These are phyloP conservation scores for Rissa tridactyla DNA, from an alignment of 2,113 vertebrate species.

Conservation along the genomic window DNA sequence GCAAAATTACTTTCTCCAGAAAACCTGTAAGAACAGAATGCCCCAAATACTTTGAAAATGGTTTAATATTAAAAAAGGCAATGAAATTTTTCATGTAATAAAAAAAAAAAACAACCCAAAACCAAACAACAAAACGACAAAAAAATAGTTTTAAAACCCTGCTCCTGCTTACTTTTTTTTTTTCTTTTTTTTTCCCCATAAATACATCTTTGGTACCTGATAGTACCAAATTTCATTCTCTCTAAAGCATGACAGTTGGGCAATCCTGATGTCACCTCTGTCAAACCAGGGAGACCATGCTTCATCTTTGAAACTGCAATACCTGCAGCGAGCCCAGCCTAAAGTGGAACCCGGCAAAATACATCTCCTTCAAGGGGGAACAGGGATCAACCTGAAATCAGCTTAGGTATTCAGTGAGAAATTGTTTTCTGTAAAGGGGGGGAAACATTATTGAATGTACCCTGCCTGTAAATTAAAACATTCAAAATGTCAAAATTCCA, in stretches of 20 bases:
- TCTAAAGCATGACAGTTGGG: not conserved
- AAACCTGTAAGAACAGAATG: not conserved
- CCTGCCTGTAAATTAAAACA: not conserved
- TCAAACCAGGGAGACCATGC: not conserved
- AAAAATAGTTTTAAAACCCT: not conserved
- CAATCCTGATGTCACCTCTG: not conserved
- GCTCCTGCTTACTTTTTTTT: not conserved
- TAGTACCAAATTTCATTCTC: not conserved
- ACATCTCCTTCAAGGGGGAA: not conserved
- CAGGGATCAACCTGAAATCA: not conserved
- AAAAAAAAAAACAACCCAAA: not conserved
- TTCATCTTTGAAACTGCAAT: not conserved
- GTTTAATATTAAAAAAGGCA: not conserved
- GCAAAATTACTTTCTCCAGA: not conserved
- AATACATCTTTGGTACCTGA: not conserved
- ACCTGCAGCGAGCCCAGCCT: not conserved
- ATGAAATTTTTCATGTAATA: not conserved
- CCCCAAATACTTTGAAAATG: accelerated
- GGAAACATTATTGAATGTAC: accelerated
- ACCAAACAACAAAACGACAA: too few species aligned
- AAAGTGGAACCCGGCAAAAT: not conserved
- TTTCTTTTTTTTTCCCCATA: too few species aligned
- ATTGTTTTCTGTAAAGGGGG: not conserved
- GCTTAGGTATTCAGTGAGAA: not conserved
- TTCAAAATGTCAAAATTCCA: not conserved